These are phyloP conservation scores for Laothoe populi DNA, from an alignment of 2,888 invertebrate genomes.

Conservation along the genomic window DNA sequence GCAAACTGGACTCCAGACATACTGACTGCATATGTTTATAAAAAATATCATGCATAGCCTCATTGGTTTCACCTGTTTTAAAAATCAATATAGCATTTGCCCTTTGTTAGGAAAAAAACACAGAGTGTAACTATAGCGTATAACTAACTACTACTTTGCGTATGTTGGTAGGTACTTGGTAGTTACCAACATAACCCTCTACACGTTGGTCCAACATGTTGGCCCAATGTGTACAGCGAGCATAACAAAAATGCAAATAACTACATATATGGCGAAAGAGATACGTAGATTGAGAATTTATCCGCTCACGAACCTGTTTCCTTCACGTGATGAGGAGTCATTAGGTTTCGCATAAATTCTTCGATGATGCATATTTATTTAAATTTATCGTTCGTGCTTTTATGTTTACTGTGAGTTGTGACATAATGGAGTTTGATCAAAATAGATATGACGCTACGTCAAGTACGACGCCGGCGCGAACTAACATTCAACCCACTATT, in stretches of 20 bases:
- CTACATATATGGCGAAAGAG: background rate
- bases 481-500: slow-evolving; percentile 14
- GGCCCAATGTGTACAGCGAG: too few relatives aligned
- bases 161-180: too few relatives aligned
- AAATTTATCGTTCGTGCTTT: background rate
- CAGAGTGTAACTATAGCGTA: too few relatives aligned
- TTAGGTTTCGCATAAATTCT: slow-evolving; percentile 11
- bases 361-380: slow-evolving; percentile 17
- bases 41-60: background rate
- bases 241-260: slow-evolving; percentile 1
- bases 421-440: slow-evolving; percentile 5
- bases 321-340: background rate
- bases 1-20: background rate
- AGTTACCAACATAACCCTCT: too few relatives aligned
- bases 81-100: background rate
- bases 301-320: background rate
- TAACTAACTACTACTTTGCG: too few relatives aligned
- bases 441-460: slow-evolving; percentile 18
- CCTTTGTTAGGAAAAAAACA: background rate
- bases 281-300: background rate
- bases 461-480: slow-evolving; percentile 6
- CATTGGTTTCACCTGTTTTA: background rate
- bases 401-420: background rate
- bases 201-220: too few relatives aligned
- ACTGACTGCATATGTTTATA: slow-evolving; percentile 14